Evolutionary conservation across 2,797 vertebrate genomes (phyloP).

Genomic region (Artibeus jamaicensis): DNA sequence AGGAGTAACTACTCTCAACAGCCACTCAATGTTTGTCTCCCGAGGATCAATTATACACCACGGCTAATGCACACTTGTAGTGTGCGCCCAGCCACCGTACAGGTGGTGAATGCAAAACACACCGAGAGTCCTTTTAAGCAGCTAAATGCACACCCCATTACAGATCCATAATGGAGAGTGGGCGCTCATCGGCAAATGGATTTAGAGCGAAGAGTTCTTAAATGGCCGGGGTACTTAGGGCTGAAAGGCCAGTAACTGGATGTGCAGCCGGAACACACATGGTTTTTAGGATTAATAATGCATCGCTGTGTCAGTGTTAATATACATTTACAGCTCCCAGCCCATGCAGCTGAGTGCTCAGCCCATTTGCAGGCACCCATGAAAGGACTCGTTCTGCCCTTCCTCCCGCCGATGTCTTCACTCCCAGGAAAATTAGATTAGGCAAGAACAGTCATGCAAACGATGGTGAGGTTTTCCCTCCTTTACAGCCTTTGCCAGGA

Average conservation of each 20-base stretch:
- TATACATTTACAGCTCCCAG: slow-evolving; percentile 75
- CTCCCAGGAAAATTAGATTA: slow-evolving; percentile 66
- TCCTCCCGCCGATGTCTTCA: slow-evolving; percentile 58
- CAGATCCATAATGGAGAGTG: slow-evolving; percentile 73
- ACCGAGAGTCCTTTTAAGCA: slow-evolving; percentile 69
- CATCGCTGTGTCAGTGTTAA: slow-evolving; percentile 72
- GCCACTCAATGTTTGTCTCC: slow-evolving; percentile 58
- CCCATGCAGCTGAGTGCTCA: neutral
- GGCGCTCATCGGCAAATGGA: slow-evolving; percentile 68
- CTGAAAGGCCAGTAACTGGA: slow-evolving; percentile 75
- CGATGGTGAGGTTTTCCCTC: neutral
- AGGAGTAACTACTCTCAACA: slow-evolving; percentile 58
- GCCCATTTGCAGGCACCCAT: slow-evolving; percentile 55
- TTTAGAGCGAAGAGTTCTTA: slow-evolving; percentile 60
- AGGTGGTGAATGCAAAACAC: slow-evolving; percentile 71
- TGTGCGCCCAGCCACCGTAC: neutral
- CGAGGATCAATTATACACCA: slow-evolving; percentile 70
- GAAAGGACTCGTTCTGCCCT: slow-evolving; percentile 35
- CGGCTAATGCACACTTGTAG: slow-evolving; percentile 60
- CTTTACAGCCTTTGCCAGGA: neutral
- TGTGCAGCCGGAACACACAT: slow-evolving; percentile 74
- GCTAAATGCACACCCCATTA: slow-evolving; percentile 71
- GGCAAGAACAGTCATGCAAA: neutral
- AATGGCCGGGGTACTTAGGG: slow-evolving; percentile 71
- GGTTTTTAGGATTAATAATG: slow-evolving; percentile 79